phyloP scores from a whole-genome alignment of 2,888 invertebrate genomes.

The Sphaeridia pumilis region DNA sequence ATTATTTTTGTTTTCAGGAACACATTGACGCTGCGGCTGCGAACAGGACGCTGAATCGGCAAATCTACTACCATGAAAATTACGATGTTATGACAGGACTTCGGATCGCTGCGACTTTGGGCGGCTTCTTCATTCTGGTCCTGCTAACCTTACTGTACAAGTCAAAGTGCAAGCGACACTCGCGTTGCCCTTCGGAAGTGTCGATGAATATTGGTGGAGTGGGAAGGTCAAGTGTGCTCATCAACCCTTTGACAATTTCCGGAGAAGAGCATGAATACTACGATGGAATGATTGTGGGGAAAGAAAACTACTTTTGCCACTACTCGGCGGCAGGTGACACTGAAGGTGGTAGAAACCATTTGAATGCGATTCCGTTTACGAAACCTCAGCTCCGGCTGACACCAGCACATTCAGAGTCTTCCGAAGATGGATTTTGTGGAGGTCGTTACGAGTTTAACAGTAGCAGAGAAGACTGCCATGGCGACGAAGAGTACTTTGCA shows the following conservation, averaged over 20 bases:
- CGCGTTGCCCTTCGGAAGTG: conserved; percentile 1
- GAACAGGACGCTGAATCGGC: conserved; percentile 40
- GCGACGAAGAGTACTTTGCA: neutral
- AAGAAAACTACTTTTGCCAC: neutral
- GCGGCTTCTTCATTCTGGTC: conserved; percentile 83
- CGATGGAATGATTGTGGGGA: neutral
- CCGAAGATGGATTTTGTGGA: conserved; percentile 15
- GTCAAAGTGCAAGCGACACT: conserved; percentile 50
- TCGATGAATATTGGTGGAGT: conserved; percentile 10
- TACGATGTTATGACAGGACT: conserved; percentile 91
- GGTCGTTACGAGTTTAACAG: neutral
- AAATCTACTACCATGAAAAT: conserved; percentile 73
- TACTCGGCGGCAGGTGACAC: no score
- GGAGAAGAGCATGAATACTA: neutral
- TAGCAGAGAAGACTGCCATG: conserved; percentile 1
- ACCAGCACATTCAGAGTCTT: conserved; percentile 16
- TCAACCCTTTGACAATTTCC: neutral
- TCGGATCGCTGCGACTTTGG: conserved; percentile 78
- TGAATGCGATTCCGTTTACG: neutral
- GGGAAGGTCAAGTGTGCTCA: neutral
- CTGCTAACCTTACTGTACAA: conserved; percentile 83
- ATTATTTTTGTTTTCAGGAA: conserved; percentile 4
- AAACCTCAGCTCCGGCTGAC: conserved; percentile 16
- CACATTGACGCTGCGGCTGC: neutral
- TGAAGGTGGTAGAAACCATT: neutral